A percentile compares a stretch with the other conserved stretches of the same genome.
phyloP scores from a whole-genome alignment of 1,140 invertebrate species.

The Cyclina sinensis region DNA sequence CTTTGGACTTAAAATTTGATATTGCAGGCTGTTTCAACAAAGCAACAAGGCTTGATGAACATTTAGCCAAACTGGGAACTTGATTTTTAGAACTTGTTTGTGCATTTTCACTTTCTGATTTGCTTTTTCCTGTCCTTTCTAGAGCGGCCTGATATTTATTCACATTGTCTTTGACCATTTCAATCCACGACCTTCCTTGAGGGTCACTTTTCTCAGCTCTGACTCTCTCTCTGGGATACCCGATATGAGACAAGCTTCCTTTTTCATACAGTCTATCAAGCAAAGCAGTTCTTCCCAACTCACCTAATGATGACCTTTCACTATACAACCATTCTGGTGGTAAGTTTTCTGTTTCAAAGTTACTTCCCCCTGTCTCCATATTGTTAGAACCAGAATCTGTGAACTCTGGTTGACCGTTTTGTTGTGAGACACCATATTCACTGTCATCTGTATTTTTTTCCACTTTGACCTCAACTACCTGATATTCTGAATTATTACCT shows the following conservation, averaged over 20 bases:
- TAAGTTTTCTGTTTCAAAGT: constrained; percentile 7
- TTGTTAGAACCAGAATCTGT: background rate
- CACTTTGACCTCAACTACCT: constrained; percentile 27
- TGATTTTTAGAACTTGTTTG: background rate
- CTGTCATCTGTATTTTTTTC: constrained; percentile 20
- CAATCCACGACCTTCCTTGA: constrained; percentile 44
- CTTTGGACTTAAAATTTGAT: background rate
- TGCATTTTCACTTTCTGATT: background rate
- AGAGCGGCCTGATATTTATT: constrained; percentile 57
- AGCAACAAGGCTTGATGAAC: constrained; percentile 2
- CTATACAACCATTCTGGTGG: background rate
- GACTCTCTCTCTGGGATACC: background rate
- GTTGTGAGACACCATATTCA: constrained; percentile 12
- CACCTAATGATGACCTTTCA: background rate
- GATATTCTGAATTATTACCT: background rate
- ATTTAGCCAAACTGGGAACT: background rate
- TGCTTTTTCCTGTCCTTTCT: background rate
- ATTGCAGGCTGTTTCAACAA: constrained; percentile 3
- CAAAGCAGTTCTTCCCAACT: constrained; percentile 2
- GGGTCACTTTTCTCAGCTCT: background rate
- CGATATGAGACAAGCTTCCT: background rate
- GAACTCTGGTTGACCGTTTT: background rate
- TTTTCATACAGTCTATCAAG: constrained; percentile 10
- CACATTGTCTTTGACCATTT: constrained; percentile 63
- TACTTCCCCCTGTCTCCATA: background rate